A percentile compares a stretch with the other conserved stretches of the same genome.
Conservation (phyloP, 2,888 invertebrate species). For the Nezara viridula region DNA sequence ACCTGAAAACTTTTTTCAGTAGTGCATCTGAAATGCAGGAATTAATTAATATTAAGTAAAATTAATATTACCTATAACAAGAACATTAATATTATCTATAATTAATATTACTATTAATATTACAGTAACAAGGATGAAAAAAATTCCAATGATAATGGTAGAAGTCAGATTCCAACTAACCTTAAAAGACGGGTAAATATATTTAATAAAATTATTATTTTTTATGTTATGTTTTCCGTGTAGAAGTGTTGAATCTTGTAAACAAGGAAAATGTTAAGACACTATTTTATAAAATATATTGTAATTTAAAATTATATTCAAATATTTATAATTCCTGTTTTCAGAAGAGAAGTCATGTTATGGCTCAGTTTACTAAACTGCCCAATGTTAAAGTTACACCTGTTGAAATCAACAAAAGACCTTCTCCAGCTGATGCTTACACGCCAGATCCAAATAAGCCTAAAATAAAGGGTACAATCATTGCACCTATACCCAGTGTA, state of each 20-base stretch:
- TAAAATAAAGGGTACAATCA: constrained; percentile 67
- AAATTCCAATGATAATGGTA: neutral
- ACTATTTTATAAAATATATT: too few species aligned
- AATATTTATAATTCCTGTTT: constrained; percentile 5
- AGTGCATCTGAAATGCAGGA: constrained; percentile 69
- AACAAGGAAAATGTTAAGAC: too few species aligned
- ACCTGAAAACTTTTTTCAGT: neutral
- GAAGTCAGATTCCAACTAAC: neutral
- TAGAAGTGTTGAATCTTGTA: too few species aligned
- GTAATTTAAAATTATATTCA: too few species aligned
- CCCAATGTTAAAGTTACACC: constrained; percentile 33
- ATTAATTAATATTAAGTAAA: constrained; percentile 84
- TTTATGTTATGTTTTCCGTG: too few species aligned
- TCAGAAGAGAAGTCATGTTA: neutral
- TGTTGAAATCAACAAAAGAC: constrained; percentile 18
- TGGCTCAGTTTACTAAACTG: neutral
- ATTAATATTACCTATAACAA: too few species aligned
- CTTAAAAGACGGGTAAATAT: constrained; percentile 3
- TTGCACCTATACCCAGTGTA: constrained; percentile 69
- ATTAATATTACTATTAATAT: too few species aligned
- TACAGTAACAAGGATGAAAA: constrained; percentile 77
- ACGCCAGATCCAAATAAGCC: constrained; percentile 9
- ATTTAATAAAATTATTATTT: neutral
- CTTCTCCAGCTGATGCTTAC: neutral
- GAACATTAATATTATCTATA: too few species aligned